Percentiles rank a stretch among this genome's conserved stretches.
Evolutionary conservation across 2,113 vertebrate species (phyloP).

Genomic region (Laterallus jamaicensis): DNA sequence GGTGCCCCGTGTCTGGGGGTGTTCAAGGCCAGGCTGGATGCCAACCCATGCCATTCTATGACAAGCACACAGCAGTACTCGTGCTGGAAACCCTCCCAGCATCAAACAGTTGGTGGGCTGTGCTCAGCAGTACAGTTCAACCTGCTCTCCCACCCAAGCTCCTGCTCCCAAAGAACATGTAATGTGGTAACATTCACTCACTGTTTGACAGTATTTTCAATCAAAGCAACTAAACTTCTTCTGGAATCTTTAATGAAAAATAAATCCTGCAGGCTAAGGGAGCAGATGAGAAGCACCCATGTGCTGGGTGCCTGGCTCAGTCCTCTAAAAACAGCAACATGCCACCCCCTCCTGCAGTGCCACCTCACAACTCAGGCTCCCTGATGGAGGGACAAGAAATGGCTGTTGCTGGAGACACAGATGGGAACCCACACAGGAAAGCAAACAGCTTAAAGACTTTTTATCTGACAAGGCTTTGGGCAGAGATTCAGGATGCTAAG

Average conservation of each 20-base stretch:
- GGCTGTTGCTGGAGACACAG: background rate
- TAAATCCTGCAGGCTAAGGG: background rate
- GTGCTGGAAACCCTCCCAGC: background rate
- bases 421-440: constrained; percentile 3
- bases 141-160: background rate
- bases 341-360: background rate
- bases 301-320: background rate
- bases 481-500: constrained; percentile 53
- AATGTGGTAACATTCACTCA: background rate
- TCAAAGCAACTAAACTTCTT: background rate
- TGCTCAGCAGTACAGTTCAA: background rate
- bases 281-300: background rate
- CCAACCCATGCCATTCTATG: too few relatives aligned
- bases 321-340: background rate
- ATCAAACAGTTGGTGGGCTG: background rate
- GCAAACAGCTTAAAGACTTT: constrained; percentile 22
- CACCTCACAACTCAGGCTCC: background rate
- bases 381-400: background rate
- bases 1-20: too few relatives aligned
- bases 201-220: background rate
- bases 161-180: background rate
- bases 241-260: background rate
- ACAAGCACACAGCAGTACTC: background rate
- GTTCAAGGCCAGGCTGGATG: too few relatives aligned
- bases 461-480: constrained; percentile 46